These are phyloP conservation scores for Melipona quadrifasciata DNA, from an alignment of 1,140 invertebrate genomes.

Conservation along the genomic window DNA sequence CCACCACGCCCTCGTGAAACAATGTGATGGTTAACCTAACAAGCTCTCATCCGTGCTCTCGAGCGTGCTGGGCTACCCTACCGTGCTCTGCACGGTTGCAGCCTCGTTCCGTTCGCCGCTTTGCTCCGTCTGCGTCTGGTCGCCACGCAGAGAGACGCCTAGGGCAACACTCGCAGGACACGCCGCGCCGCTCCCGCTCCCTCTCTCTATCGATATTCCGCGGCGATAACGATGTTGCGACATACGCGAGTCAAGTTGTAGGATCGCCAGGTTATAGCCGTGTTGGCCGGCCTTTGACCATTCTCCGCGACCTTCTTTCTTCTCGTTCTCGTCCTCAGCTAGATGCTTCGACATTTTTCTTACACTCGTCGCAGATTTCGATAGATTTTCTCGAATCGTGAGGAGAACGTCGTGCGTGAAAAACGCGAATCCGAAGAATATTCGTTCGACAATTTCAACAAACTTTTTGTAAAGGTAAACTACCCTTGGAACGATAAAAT, in stretches of 20 bases:
- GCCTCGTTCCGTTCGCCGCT: constrained; percentile 33
- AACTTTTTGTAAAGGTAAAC: background rate
- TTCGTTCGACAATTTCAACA: background rate
- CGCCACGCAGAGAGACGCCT: constrained; percentile 50
- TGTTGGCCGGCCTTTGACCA: constrained; percentile 4
- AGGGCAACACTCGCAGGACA: constrained; percentile 63
- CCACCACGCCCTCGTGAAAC: constrained; percentile 68
- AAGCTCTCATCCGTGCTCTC: constrained; percentile 66
- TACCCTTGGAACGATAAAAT: background rate
- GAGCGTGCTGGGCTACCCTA: constrained; percentile 54
- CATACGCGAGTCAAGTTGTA: constrained; percentile 40
- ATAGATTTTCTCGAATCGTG: no score
- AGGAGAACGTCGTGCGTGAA: no score
- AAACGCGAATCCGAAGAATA: no score
- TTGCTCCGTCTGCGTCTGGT: constrained; percentile 15
- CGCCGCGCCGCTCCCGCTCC: background rate
- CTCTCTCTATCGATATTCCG: constrained; percentile 38
- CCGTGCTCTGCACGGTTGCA: constrained; percentile 53
- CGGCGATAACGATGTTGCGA: constrained; percentile 52
- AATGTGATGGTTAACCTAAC: constrained; percentile 73
- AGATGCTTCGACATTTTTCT: background rate
- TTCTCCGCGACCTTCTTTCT: background rate
- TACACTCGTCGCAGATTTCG: background rate
- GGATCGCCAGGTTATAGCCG: constrained; percentile 26
- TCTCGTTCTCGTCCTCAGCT: background rate